Conservation (phyloP, 2,888 invertebrate species). For the Hoplodrina ambigua region DNA sequence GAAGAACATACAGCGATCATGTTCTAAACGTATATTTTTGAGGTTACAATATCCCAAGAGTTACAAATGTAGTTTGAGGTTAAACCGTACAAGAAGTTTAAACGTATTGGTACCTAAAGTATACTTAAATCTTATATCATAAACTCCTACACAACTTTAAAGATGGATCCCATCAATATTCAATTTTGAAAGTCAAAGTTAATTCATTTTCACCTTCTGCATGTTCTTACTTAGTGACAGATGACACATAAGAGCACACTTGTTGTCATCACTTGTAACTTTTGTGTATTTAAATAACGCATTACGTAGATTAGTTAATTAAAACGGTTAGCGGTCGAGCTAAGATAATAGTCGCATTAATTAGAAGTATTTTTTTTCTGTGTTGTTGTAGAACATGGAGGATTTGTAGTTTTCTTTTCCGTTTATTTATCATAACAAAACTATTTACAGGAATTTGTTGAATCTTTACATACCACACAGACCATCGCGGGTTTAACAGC, state of each 20-base stretch:
- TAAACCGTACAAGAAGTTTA: not conserved
- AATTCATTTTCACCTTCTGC: slow-evolving; percentile 25
- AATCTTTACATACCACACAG: too few species aligned
- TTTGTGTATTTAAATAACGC: slow-evolving; percentile 54
- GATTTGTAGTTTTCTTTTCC: not conserved
- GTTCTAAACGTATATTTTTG: too few species aligned
- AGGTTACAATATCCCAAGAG: too few species aligned
- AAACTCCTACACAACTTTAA: not conserved
- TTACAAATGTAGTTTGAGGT: not conserved
- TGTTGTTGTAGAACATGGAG: not conserved
- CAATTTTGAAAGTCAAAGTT: not conserved
- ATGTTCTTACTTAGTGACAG: not conserved
- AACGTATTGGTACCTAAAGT: too few species aligned
- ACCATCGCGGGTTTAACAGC: too few species aligned
- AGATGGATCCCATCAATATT: not conserved
- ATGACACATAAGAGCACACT: slow-evolving; percentile 46
- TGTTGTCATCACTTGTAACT: slow-evolving; percentile 50
- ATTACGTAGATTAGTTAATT: slow-evolving; percentile 51
- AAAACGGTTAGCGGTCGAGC: slow-evolving; percentile 28
- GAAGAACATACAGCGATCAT: too few species aligned
- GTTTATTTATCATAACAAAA: too few species aligned
- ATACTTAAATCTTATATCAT: too few species aligned
- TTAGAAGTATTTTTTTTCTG: slow-evolving; percentile 7
- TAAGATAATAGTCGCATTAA: slow-evolving; percentile 37
- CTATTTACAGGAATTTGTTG: too few species aligned